Evolutionary conservation across 2,797 vertebrate species (phyloP), one percentile per base, ranked within the genome.

Genomic region (Crypturellus tataupa): DNA sequence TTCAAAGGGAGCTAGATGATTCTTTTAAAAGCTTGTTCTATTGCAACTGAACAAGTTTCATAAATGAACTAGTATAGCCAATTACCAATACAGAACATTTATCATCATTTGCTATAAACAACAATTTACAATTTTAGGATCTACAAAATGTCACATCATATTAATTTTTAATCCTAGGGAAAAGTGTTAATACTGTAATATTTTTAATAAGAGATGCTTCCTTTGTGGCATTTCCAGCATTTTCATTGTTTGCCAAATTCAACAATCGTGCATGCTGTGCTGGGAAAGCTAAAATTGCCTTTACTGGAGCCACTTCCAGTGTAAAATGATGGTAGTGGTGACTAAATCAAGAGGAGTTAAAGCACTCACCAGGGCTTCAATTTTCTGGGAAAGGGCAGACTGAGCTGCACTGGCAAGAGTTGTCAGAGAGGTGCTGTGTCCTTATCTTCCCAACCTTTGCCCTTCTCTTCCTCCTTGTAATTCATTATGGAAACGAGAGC

Each of bases 201-300:
- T 53, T 10, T 49, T 16, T 21, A 79, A 1, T 7, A 59, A n/a
- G 2, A 55, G 4, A 20, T 55, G 31, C 49, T 9, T 67, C 2
- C 51, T 89, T 3, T 12, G 5, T 44, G 67, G 8, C 0, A 0
- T 70, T 90, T 73, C 5, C 27, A 0, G 0, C 14, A 29, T 70
- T 70, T 77, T 58, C 55, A 56, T 25, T 27, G 31, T 59, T 49
- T 79, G 21, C 21, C 12, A 46, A 39, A 14, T 1, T 2, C 15
- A 82, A 11, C 18, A n/a, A 46, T 39, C 27, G 31, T 39, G 24
- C 27, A 14, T 40, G 35, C 31, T 35, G 3, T 9, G 27, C 25
- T 42, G n/a, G 31, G 31, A 58, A 33, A 44, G 16, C 29, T 40
- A 33, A 56, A 7, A 56, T 23, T 10, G 31, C 10, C 25, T 25